phyloP scores from a whole-genome alignment of 2,797 vertebrate genomes.

The Eulemur coronatus region DNA sequence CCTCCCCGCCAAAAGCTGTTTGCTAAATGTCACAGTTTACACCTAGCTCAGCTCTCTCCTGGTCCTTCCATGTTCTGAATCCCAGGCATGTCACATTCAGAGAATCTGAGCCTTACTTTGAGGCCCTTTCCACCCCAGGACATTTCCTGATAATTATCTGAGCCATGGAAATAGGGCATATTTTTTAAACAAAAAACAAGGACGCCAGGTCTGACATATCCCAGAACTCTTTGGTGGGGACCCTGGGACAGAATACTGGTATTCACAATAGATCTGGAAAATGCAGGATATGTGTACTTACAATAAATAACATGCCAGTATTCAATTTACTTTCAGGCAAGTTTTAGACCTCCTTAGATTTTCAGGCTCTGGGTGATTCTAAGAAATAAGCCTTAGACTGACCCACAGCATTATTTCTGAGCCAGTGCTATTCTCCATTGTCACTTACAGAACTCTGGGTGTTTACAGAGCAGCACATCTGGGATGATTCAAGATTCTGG shows the following conservation, averaged over 20 bases:
- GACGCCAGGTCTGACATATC: neutral
- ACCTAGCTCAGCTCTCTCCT: slow-evolving; percentile 33
- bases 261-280: neutral
- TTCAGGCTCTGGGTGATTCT: neutral
- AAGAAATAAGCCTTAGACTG: neutral
- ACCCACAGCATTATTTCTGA: neutral
- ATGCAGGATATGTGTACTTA: neutral
- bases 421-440: neutral
- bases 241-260: neutral
- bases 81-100: neutral
- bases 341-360: neutral
- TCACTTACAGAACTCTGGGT: neutral
- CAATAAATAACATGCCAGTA: neutral
- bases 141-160: neutral
- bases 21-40: neutral
- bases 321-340: neutral
- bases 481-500: neutral
- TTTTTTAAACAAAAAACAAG: neutral
- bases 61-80: neutral
- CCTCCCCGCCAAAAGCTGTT: neutral
- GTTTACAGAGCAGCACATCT: neutral
- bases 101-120: neutral
- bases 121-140: neutral
- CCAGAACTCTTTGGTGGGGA: neutral
- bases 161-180: neutral